Percentiles rank a stretch among this genome's conserved stretches.
phyloP scores from a whole-genome alignment of 2,797 vertebrate genomes.

The Gallirallus australis region DNA sequence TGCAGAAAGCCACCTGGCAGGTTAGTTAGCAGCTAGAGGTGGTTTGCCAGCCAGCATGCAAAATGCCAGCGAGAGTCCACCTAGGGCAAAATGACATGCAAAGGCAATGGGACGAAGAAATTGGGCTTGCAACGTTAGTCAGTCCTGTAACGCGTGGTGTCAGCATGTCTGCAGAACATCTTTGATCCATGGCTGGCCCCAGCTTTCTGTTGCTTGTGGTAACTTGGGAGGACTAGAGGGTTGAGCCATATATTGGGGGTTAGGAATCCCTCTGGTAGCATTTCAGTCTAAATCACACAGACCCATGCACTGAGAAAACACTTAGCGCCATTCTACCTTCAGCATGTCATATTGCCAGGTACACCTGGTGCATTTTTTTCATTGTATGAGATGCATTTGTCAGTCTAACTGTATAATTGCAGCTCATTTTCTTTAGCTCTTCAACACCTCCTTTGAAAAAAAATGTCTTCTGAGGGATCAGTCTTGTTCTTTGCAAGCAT shows the following conservation, averaged over 20 bases:
- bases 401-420: neutral
- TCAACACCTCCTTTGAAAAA: neutral
- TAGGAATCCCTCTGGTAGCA: neutral
- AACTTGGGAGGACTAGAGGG: neutral
- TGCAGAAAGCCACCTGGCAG: neutral
- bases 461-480: neutral
- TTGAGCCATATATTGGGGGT: neutral
- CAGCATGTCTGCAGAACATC: neutral
- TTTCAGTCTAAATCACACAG: neutral
- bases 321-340: neutral
- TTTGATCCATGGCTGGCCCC: neutral
- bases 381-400: neutral
- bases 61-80: neutral
- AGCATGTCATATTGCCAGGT: neutral
- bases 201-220: neutral
- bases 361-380: neutral
- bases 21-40: neutral
- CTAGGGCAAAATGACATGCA: neutral
- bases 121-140: neutral
- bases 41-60: neutral
- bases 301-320: neutral
- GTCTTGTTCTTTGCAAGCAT: neutral
- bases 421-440: neutral
- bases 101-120: slow-evolving; percentile 22
- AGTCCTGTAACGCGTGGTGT: neutral